Base-by-base conservation (phyloP, 2,797 vertebrate species). In the Podarcis lilfordi region DNA sequence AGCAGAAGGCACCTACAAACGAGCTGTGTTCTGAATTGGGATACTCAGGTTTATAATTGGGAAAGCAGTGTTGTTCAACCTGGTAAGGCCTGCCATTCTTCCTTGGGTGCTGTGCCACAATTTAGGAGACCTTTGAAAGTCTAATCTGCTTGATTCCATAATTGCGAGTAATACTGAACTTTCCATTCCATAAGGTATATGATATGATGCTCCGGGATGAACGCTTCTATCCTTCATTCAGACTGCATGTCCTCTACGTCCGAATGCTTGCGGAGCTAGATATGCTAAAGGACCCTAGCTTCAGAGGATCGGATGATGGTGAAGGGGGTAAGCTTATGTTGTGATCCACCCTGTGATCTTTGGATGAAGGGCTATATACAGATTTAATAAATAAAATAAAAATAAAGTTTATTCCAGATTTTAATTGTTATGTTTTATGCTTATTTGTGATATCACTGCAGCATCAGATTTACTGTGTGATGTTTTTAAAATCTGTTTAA, bases 201-300 rank as follows among this genome's bases (percentile, higher is more conserved):
- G 99, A 99, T 68, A 95, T 98, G 97, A 99, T 99, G 98, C 97
- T 99, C 77, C 97, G 97, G 15, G 98, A 99, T 69, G 98, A 99
- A 94, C 97, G 98, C 83, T 99, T 98, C 96, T 99, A 99, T 96
- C 99, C 98, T 1, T 98, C 98, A 0, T 99, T 99, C 96, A 98
- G 97, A 93, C 98, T 99, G 96, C 98, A 99, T 35, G 97, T 97
- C 7, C 97, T 99, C 50, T 99, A 99, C 32, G 98, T 99, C 27
- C 98, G 98, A 72, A 99, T 99, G 99, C 96, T 99, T 45, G 99
- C 99, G 8, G 99, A 99, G 94, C 95, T 99, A 92, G 99, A 99
- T 95, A 99, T 99, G 99, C 95, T 99, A 91, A 99, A 99, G 94
- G 99, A 99, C 96, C 99, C 99, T 3, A 99, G 99, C 96, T 99